These are phyloP conservation scores for Hypomecis atomaria DNA, from an alignment of 2,888 invertebrate genomes.

Conservation along the genomic window DNA sequence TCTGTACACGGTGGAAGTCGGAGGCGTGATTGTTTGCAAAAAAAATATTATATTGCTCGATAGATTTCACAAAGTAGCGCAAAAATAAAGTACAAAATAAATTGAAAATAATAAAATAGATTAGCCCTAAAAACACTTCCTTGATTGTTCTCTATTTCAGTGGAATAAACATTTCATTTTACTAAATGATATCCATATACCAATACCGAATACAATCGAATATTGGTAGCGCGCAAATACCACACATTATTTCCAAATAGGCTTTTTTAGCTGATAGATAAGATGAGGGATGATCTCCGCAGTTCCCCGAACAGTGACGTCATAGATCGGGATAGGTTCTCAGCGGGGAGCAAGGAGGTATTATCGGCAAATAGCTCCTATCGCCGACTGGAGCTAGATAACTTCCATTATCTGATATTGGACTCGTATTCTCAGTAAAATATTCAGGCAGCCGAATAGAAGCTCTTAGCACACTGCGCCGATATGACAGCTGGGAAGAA, in stretches of 20 bases:
- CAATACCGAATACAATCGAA: background rate
- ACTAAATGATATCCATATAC: too few relatives aligned
- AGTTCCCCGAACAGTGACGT: background rate
- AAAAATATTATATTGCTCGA: too few relatives aligned
- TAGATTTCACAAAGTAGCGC: too few relatives aligned
- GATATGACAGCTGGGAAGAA: too few relatives aligned
- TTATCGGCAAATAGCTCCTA: slow-evolving; percentile 17
- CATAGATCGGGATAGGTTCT: slow-evolving; percentile 3
- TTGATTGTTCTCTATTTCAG: too few relatives aligned
- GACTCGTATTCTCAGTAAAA: slow-evolving; percentile 24
- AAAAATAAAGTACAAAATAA: too few relatives aligned
- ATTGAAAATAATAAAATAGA: too few relatives aligned
- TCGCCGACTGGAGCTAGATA: slow-evolving; percentile 11
- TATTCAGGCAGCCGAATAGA: slow-evolving; percentile 24
- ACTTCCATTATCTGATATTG: slow-evolving; percentile 31
- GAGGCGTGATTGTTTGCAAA: too few relatives aligned
- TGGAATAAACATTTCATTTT: too few relatives aligned
- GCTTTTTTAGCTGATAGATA: background rate
- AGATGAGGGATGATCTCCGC: background rate
- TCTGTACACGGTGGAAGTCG: too few relatives aligned
- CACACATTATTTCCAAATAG: background rate
- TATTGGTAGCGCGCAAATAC: background rate
- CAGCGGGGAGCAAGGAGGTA: background rate
- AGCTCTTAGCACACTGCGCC: slow-evolving; percentile 1
- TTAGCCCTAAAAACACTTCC: too few relatives aligned